These are phyloP conservation scores for Bergia puertoricense DNA, from an alignment of 92 coral and sea anemone species.

Conservation along the genomic window DNA sequence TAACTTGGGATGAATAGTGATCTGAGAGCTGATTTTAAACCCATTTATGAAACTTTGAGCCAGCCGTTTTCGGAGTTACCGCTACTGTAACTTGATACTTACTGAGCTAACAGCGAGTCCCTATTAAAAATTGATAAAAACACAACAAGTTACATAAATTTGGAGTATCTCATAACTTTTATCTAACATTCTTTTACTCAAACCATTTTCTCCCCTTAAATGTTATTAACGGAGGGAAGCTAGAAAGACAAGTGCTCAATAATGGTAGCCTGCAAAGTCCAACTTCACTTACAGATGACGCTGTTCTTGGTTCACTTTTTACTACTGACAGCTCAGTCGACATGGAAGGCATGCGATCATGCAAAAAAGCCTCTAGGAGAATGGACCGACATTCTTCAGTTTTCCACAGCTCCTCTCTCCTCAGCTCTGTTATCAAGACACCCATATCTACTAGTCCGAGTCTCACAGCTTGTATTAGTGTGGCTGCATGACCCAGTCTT, in stretches of 20 bases:
- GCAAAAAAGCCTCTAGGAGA: constrained; percentile 40
- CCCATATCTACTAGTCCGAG: background rate
- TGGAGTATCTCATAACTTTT: no score
- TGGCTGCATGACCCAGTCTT: constrained; percentile 25
- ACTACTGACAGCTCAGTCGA: constrained; percentile 2
- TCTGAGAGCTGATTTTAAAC: no score
- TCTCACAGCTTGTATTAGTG: constrained; percentile 28
- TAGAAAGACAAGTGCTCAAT: background rate
- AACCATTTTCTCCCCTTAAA: background rate
- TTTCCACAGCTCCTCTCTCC: constrained; percentile 25
- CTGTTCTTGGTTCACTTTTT: background rate
- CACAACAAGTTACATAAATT: no score
- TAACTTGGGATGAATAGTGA: no score
- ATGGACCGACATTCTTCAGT: constrained; percentile 46
- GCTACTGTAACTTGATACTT: no score
- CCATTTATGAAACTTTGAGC: no score
- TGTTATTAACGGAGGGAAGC: background rate
- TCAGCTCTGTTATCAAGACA: background rate
- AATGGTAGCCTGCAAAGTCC: background rate
- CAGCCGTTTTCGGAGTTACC: no score
- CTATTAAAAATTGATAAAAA: no score
- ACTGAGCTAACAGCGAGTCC: no score
- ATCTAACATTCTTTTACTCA: no score
- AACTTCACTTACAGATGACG: background rate
- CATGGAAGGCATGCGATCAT: constrained; percentile 39